Conservation (phyloP, 1,140 invertebrate genomes). For the Drosophila triauraria region DNA sequence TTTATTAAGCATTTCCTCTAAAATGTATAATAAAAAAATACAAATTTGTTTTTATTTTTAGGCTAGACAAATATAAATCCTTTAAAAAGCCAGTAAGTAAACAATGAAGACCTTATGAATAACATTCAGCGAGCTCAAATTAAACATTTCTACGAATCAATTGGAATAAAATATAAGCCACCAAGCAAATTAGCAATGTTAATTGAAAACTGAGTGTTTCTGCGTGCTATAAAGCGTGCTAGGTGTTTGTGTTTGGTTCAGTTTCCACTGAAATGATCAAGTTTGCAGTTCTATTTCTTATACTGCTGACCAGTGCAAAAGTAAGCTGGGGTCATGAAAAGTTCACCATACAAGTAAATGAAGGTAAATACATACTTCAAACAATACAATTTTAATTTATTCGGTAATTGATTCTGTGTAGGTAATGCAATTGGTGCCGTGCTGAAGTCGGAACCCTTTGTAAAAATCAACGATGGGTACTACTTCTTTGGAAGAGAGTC, state of each 20-base stretch:
- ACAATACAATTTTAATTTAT: neutral
- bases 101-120: neutral
- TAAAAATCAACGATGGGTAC: slow-evolving; percentile 26
- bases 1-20: no score
- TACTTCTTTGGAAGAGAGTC: slow-evolving; percentile 39
- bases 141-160: neutral
- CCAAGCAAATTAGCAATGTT: slow-evolving; percentile 17
- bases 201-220: neutral
- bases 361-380: slow-evolving; percentile 11
- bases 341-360: slow-evolving; percentile 19
- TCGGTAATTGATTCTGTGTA: neutral
- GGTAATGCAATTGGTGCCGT: slow-evolving; percentile 18
- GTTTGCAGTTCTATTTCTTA: slow-evolving; percentile 20
- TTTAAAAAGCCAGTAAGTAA: neutral
- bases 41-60: no score
- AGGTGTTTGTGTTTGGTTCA: neutral
- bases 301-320: slow-evolving; percentile 6
- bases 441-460: slow-evolving; percentile 30
- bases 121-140: neutral
- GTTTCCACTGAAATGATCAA: slow-evolving; percentile 28
- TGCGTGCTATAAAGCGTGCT: neutral
- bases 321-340: slow-evolving; percentile 11
- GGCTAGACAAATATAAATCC: no score
- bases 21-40: no score
- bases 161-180: slow-evolving; percentile 4